These are phyloP conservation scores for Sesia bembeciformis DNA, from an alignment of 2,888 invertebrate genomes.

Conservation along the genomic window DNA sequence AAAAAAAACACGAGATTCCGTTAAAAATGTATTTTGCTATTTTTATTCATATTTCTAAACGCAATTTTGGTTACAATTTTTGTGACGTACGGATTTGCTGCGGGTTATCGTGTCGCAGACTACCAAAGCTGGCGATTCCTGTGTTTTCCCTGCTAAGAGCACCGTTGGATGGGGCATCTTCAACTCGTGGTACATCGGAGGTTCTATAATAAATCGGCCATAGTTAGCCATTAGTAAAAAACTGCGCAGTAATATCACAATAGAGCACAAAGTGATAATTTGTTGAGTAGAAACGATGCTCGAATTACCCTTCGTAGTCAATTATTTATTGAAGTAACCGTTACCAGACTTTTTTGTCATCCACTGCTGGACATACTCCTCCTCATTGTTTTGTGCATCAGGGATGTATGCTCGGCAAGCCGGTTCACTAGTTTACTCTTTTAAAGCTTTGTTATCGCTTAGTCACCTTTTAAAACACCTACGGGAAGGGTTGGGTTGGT, in stretches of 20 bases:
- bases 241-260: not conserved
- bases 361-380: too few species aligned
- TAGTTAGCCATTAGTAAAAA: not conserved
- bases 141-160: conserved; percentile 17
- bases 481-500: too few species aligned
- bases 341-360: not conserved
- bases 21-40: conserved; percentile 16
- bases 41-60: conserved; percentile 10
- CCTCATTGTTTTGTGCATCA: too few species aligned
- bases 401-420: too few species aligned
- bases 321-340: not conserved
- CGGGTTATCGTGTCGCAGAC: conserved; percentile 9
- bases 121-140: not conserved
- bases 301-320: not conserved
- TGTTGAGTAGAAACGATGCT: not conserved
- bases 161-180: conserved; percentile 44
- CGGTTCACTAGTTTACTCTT: too few species aligned
- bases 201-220: conserved; percentile 22
- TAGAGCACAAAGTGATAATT: not conserved
- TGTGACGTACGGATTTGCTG: conserved; percentile 59
- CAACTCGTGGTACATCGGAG: conserved; percentile 40
- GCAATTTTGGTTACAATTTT: not conserved
- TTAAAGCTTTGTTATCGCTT: too few species aligned
- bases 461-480: too few species aligned
- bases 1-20: conserved; percentile 19